A percentile compares a stretch with the other conserved stretches of the same genome.
These are phyloP conservation scores for Phrynosoma platyrhinos DNA, from an alignment of 2,113 vertebrate genomes.

Conservation along the genomic window DNA sequence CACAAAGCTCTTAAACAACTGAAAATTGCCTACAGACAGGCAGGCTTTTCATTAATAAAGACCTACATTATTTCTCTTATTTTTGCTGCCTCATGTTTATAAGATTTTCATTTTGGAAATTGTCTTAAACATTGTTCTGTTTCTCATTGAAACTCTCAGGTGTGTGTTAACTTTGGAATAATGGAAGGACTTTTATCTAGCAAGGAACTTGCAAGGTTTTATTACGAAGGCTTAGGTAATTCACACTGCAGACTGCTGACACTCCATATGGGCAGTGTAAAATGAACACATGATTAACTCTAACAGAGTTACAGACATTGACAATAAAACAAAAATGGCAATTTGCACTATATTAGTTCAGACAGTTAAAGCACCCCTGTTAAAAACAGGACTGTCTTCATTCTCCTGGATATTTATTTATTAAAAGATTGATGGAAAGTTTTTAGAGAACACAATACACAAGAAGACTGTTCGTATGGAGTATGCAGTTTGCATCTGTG, in stretches of 20 bases:
- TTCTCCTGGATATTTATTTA: conserved; percentile 5
- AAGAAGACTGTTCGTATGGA: background rate
- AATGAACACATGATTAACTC: conserved; percentile 70
- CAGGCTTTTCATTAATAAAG: conserved; percentile 31
- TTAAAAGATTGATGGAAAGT: conserved; percentile 30
- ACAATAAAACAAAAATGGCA: conserved; percentile 64
- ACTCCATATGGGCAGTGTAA: conserved; percentile 47
- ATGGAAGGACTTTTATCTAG: conserved; percentile 32
- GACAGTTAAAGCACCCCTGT: conserved; percentile 40
- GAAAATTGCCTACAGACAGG: conserved; percentile 37
- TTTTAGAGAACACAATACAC: conserved; percentile 35
- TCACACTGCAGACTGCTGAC: conserved; percentile 47
- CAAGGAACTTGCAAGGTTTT: conserved; percentile 36
- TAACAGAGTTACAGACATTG: conserved; percentile 61
- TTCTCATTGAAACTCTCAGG: conserved; percentile 67
- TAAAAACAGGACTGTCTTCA: conserved; percentile 33
- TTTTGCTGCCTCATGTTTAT: conserved; percentile 59
- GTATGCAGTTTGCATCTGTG: background rate
- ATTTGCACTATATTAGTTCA: conserved; percentile 36
- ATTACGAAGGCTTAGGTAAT: conserved; percentile 67
- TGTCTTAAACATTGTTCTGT: conserved; percentile 56
- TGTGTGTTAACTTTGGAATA: conserved; percentile 49
- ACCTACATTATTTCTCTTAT: conserved; percentile 58
- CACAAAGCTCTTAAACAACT: conserved; percentile 46
- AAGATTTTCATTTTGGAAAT: conserved; percentile 40